phyloP scores from a whole-genome alignment of 2,888 invertebrate species.

The Miltochrista miniata region DNA sequence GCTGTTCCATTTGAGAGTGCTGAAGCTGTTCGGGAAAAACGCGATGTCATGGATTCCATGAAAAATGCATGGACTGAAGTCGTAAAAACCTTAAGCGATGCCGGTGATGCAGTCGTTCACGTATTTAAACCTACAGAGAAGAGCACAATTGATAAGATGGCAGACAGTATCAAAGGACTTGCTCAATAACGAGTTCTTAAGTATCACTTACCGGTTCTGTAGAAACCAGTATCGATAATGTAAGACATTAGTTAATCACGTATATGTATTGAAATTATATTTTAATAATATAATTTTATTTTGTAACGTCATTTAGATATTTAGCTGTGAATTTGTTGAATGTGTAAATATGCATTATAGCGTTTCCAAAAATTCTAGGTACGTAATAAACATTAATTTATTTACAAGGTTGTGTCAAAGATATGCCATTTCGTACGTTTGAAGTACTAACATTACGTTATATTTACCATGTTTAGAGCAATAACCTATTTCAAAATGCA shows the following conservation, averaged over 20 bases:
- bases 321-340: no score
- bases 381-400: background rate
- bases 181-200: conserved; percentile 42
- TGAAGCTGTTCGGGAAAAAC: conserved; percentile 42
- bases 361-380: no score
- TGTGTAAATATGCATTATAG: no score
- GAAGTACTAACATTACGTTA: background rate
- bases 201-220: conserved; percentile 24
- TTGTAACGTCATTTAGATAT: background rate
- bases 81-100: conserved; percentile 62
- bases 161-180: conserved; percentile 59
- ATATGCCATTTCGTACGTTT: background rate
- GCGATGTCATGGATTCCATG: conserved; percentile 72
- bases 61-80: conserved; percentile 68
- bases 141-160: conserved; percentile 61
- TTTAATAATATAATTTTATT: background rate
- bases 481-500: background rate
- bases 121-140: conserved; percentile 74
- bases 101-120: conserved; percentile 69
- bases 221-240: conserved; percentile 19
- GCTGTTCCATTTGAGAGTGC: conserved; percentile 47
- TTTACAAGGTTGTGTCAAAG: background rate
- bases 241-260: conserved; percentile 5
- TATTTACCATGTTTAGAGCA: background rate
- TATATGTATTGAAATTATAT: background rate